Base-by-base conservation (phyloP, 2,888 invertebrate genomes). In the Germaria angustata region DNA sequence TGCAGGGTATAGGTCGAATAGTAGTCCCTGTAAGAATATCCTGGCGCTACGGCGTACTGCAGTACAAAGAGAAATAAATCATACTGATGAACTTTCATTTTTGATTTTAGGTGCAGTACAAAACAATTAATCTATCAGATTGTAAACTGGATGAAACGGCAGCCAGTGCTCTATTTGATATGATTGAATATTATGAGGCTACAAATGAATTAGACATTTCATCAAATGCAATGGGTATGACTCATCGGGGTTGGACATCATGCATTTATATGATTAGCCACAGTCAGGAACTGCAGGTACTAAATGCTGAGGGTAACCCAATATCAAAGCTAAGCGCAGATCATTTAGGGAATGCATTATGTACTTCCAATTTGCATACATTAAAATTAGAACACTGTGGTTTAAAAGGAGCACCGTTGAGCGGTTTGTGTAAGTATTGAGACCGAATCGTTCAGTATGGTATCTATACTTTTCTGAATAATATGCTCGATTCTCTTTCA, bases 161-260 rank as follows among this genome's bases (percentile, higher is more conserved):
- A 79, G 93, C 95, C 49, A 95, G 95, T 86, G 95, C 96, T 51
- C 90, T 98, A 69, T 97, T 96, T 90, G 97, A 98, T 90, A 97
- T 97, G 96, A 93, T 97, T 84, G 97, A 98, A 89, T 98, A 96
- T 90, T 98, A 98, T 90, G 97, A 97, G 89, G 96, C 97, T 53
- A 94, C 95, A 0, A 92, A 93, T 84, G 93, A 94, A 85, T 91
- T 98, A 81, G 95, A 95, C 89, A 94, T 98, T 84, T 94, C 95
- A 36, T 94, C 94, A 65, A 97, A 96, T 90, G 92, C 94, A 78
- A 93, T 93, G 86, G 87, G 87, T 44, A 95, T 97, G 90, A 95
- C 95, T 72, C 92, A 93, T 55, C 92, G 96, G 49, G 97, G 97
- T 9, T 97, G 97, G 97, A 95, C 95, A 88, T 95, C 96, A 0